A percentile compares a stretch with the other conserved stretches of the same genome.
Conservation (phyloP, 2,888 invertebrate species). For the Auanema sp. region DNA sequence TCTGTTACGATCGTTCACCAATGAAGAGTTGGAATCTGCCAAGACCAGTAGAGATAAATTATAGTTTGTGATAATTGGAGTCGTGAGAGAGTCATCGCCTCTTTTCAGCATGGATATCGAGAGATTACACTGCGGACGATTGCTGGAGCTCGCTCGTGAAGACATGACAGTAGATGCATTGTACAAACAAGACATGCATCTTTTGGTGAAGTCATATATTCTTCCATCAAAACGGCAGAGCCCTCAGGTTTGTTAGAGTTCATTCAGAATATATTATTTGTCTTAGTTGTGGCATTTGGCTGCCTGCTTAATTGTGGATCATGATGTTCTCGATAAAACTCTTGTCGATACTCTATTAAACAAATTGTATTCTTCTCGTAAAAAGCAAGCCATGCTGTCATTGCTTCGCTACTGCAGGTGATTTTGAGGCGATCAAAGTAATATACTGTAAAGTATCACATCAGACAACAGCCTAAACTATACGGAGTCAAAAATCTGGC, state of each 20-base stretch:
- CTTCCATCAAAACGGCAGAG: conserved; percentile 13
- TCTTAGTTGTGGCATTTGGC: conserved; percentile 11
- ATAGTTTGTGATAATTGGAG: conserved; percentile 6
- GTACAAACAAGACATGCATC: background rate
- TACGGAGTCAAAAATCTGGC: conserved; percentile 12
- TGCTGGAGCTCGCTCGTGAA: conserved; percentile 16
- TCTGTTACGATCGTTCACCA: conserved; percentile 10
- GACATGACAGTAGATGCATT: conserved; percentile 5
- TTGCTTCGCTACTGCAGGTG: conserved; percentile 18
- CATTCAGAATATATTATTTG: background rate
- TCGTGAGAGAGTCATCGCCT: background rate
- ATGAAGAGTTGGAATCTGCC: conserved; percentile 1
- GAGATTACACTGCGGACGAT: background rate
- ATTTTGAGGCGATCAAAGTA: background rate
- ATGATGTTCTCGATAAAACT: conserved; percentile 8
- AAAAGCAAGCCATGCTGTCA: conserved; percentile 5
- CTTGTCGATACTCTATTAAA: conserved; percentile 15
- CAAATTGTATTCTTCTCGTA: conserved; percentile 13
- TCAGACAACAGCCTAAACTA: conserved; percentile 7
- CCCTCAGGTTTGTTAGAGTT: conserved; percentile 7
- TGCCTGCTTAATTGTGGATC: conserved; percentile 15
- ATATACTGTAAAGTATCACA: background rate
- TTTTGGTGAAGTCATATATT: conserved; percentile 2
- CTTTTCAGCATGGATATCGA: conserved; percentile 11
- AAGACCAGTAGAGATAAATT: conserved; percentile 3